Percentiles rank a stretch among this genome's conserved stretches.
Evolutionary conservation across 2,888 invertebrate genomes (phyloP).

Genomic region (Parelbella ahira): DNA sequence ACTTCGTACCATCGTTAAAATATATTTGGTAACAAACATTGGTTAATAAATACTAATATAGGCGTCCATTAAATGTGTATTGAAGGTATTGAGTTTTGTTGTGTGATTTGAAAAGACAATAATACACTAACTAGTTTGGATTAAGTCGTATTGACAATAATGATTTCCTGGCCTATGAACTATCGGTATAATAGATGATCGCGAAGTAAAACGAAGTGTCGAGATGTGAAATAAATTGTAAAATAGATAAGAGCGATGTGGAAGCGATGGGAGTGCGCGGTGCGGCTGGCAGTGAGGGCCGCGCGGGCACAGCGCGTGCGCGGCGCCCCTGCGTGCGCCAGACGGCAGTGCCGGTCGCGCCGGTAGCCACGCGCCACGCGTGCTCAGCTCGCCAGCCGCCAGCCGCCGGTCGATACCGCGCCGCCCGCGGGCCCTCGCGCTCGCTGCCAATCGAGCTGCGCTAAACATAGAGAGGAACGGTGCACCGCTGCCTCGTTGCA

Average conservation of each 20-base stretch:
- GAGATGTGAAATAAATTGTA: conserved; percentile 20
- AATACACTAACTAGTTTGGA: too few relatives aligned
- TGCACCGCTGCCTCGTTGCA: conserved; percentile 70
- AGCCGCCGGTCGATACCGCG: conserved; percentile 38
- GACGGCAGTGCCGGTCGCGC: conserved; percentile 76
- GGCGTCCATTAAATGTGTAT: too few relatives aligned
- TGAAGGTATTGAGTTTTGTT: too few relatives aligned
- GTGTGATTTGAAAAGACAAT: too few relatives aligned
- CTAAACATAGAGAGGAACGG: conserved; percentile 56
- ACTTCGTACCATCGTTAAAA: too few relatives aligned
- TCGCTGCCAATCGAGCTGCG: conserved; percentile 43
- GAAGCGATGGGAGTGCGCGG: conserved; percentile 17
- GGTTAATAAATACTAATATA: too few relatives aligned
- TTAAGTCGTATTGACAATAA: too few relatives aligned
- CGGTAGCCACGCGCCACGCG: conserved; percentile 75
- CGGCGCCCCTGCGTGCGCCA: conserved; percentile 46
- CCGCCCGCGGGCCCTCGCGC: conserved; percentile 39
- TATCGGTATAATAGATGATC: too few relatives aligned
- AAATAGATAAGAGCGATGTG: conserved; percentile 32
- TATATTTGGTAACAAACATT: too few relatives aligned
- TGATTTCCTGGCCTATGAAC: too few relatives aligned
- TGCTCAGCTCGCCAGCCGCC: conserved; percentile 39
- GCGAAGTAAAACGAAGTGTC: too few relatives aligned
- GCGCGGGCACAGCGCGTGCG: conserved; percentile 58
- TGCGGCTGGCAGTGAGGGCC: conserved; percentile 24